Conservation (phyloP, 2,888 invertebrate species). For the Macroteleia sp. region DNA sequence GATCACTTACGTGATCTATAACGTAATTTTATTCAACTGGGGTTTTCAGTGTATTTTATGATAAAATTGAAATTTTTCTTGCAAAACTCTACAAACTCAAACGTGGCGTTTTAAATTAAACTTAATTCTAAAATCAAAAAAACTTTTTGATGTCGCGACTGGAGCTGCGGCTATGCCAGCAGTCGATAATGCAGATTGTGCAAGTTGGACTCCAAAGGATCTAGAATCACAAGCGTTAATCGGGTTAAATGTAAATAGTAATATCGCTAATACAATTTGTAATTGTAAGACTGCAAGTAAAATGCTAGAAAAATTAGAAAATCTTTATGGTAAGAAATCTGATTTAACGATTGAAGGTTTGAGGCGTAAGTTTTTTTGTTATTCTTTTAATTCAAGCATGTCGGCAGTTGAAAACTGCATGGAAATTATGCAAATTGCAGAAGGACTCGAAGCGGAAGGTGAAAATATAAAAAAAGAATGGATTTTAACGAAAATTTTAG, state of each 20-base stretch:
- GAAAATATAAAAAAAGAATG: background rate
- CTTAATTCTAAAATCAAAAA: conserved; percentile 9
- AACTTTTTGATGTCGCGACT: conserved; percentile 18
- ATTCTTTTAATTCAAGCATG: background rate
- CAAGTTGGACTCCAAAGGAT: conserved; percentile 65
- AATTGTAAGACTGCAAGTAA: background rate
- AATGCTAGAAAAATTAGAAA: background rate
- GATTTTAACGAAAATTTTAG: background rate
- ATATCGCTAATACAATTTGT: background rate
- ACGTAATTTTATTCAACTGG: no score
- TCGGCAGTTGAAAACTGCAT: background rate
- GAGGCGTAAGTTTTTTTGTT: background rate
- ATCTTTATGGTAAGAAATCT: background rate
- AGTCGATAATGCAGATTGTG: background rate
- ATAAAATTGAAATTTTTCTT: no score
- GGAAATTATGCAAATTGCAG: background rate
- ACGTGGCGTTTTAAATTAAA: conserved; percentile 24
- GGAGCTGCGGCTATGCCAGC: background rate
- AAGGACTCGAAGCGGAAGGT: background rate
- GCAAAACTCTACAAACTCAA: no score
- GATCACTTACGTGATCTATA: no score
- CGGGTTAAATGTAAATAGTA: conserved; percentile 34
- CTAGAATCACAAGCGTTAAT: conserved; percentile 70
- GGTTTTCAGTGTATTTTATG: no score
- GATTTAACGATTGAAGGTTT: background rate